These are phyloP conservation scores for Lithobates pipiens DNA, from an alignment of 2,797 vertebrate genomes.

Conservation along the genomic window DNA sequence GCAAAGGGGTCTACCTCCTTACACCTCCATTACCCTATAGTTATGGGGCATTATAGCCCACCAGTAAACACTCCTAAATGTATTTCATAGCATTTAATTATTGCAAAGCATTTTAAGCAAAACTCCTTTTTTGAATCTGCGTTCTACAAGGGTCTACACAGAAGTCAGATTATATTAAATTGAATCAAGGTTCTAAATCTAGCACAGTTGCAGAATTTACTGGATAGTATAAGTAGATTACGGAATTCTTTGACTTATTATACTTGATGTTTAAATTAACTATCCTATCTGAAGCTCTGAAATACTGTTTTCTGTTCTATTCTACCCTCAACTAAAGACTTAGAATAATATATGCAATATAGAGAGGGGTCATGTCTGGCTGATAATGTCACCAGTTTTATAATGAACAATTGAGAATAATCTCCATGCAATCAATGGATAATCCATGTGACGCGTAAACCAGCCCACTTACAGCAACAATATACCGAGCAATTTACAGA, in stretches of 20 bases:
- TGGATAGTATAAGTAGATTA: background rate
- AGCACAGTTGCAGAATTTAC: background rate
- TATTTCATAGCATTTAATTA: too few species aligned
- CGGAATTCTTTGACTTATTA: background rate
- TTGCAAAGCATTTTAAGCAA: too few species aligned
- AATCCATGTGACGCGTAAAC: background rate
- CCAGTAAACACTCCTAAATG: too few species aligned
- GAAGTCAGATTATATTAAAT: background rate
- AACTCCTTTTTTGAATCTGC: too few species aligned
- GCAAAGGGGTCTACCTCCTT: too few species aligned
- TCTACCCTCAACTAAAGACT: background rate
- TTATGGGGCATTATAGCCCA: too few species aligned
- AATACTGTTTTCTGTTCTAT: background rate
- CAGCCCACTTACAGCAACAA: background rate
- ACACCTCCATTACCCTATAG: too few species aligned
- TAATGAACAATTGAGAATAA: conserved; percentile 31
- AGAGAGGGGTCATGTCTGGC: conserved; percentile 11
- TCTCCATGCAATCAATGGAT: background rate
- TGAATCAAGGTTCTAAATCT: background rate
- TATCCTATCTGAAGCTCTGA: background rate
- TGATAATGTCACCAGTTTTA: conserved; percentile 17
- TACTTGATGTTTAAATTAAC: background rate
- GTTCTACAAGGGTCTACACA: background rate
- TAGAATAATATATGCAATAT: background rate
- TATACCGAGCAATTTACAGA: background rate